Conservation (phyloP, 2,797 vertebrate species). For the Tokudaia tokunoshimensis region DNA sequence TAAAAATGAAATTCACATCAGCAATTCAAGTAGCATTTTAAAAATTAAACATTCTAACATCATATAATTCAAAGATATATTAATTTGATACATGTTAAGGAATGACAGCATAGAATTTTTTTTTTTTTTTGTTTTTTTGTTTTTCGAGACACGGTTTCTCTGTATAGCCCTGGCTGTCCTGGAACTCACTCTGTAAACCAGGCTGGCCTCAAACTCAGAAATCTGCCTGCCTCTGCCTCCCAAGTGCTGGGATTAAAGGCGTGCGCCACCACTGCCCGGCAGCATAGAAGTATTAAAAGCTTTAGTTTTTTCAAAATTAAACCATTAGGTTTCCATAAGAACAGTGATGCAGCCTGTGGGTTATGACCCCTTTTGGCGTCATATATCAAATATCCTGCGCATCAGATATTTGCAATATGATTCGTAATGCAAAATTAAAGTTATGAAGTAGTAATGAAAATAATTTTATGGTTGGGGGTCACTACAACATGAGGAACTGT, state of each 20-base stretch:
- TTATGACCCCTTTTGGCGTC: not conserved
- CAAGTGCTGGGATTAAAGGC: too few relatives aligned
- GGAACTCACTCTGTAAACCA: too few relatives aligned
- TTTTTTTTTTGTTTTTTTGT: too few relatives aligned
- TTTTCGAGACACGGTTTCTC: too few relatives aligned
- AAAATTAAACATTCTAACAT: not conserved
- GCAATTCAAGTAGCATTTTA: not conserved
- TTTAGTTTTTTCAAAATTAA: not conserved
- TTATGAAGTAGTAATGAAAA: not conserved
- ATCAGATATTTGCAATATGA: not conserved
- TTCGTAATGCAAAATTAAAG: not conserved
- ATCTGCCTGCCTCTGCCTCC: too few relatives aligned
- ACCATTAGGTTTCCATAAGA: not conserved
- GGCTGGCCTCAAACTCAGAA: too few relatives aligned
- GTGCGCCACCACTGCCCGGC: too few relatives aligned
- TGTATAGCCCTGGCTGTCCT: too few relatives aligned
- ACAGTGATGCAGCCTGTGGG: not conserved
- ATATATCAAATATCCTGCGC: not conserved
- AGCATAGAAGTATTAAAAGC: not conserved
- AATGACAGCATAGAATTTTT: not conserved
- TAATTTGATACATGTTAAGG: not conserved
- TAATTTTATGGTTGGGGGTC: not conserved
- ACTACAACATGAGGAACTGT: not conserved
- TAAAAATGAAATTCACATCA: not conserved
- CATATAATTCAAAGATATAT: not conserved